Evolutionary conservation across 2,888 invertebrate species (phyloP), one percentile per base, ranked within the genome.

Genomic region (Trachelus iudaicus): DNA sequence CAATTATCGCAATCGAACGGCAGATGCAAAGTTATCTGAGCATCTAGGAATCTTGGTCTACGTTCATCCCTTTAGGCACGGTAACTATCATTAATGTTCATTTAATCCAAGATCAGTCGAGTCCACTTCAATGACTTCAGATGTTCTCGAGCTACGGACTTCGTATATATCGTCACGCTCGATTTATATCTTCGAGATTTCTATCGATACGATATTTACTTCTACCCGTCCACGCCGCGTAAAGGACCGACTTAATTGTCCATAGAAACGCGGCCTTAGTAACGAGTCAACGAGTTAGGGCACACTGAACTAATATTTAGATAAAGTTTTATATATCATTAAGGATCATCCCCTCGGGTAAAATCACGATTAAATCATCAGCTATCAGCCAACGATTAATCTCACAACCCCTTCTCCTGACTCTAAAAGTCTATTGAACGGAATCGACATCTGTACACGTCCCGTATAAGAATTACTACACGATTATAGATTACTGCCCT

Each of bases 1-100:
- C 88, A 91, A 90, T 90, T 89, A 91, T 89, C 86, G 87, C 89
- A 89, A 90, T 89, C 88, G 87, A 80, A 82, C 88, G 87, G 86
- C 85, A 87, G 90, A 90, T 89, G 86, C 86, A 89, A 90, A 91
- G 90, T 83, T 89, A 90, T 89, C 90, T 86, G 78, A 84, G 84
- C 85, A 90, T 90, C 90, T 88, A 86, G 83, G 85, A 87, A 87
- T 86, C 85, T 84, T 82, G 82, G 83, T 82, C 83, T 85, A 83
- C 83, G 83, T 84, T 83, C 82, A 80, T 76, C 81, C 81, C 74
- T 81, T 77, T 76, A 78, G 75, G 73, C 76, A 78, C 81, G 80
- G 81, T 83, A 84, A 83, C 83, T 77, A 77, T 23, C 79, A 77
- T 77, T 79, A 69, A 80, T 23, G 80, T 84, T 85, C 83, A 85